Percentiles rank a stretch among this genome's conserved stretches.
Evolutionary conservation across 2,888 invertebrate species (phyloP).

Genomic region (Cataglyphis cursor): DNA sequence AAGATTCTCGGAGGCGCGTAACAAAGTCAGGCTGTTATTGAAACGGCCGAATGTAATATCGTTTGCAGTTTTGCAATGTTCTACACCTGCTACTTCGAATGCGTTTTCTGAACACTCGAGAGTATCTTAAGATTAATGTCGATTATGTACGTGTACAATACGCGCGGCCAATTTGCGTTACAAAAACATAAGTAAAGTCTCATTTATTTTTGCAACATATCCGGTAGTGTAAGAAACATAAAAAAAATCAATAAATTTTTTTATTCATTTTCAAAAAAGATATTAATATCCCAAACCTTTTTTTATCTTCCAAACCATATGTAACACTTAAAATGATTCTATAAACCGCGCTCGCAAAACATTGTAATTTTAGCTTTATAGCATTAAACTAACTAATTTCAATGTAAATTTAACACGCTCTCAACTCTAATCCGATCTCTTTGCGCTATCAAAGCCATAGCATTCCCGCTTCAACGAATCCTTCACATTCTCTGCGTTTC

Average conservation of each 20-base stretch:
- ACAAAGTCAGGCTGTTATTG: slow-evolving; percentile 25
- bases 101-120: background rate
- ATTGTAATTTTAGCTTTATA: background rate
- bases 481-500: slow-evolving; percentile 26
- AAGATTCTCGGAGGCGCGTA: slow-evolving; percentile 1
- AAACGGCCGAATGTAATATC: slow-evolving; percentile 31
- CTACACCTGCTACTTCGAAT: slow-evolving; percentile 33
- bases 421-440: slow-evolving; percentile 32
- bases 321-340: background rate
- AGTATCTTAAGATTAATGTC: background rate
- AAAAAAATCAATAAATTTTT: background rate
- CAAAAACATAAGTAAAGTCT: background rate
- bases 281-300: background rate
- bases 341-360: background rate
- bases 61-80: slow-evolving; percentile 43
- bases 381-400: slow-evolving; percentile 3
- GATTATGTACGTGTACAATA: background rate
- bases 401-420: slow-evolving; percentile 27
- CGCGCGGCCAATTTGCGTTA: slow-evolving; percentile 6
- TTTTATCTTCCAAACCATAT: background rate
- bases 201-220: background rate
- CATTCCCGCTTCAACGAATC: slow-evolving; percentile 34
- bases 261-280: background rate
- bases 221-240: no score
- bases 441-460: slow-evolving; percentile 30